Base-by-base conservation (phyloP, 1,140 invertebrate genomes). In the Drepana arcuata region DNA sequence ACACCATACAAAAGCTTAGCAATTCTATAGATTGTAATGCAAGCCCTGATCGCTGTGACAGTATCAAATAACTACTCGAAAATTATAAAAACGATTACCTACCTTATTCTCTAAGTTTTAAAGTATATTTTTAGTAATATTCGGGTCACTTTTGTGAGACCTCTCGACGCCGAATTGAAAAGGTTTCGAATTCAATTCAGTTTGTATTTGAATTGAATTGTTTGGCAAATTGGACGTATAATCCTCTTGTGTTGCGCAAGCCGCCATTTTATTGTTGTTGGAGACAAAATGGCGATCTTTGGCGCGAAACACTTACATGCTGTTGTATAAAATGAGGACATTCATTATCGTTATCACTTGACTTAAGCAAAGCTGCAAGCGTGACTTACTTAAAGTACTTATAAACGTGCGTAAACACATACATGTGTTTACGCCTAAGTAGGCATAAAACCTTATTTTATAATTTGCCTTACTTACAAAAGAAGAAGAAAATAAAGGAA, bases 151-250 rank as follows among this genome's bases (percentile, higher is more conserved):
- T n/a, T n/a, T n/a, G n/a, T n/a, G n/a, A n/a, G n/a, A 54, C 38
- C 56, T 61, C 48, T 64, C 53, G 48, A 59, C 30, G 55, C 63
- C 53, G 59, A 47, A 52, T 60, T 65, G 36, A 53, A 41, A 41
- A 41, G 33, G 33, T 34, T 34, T 41, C 45, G 31, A 41, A 46
- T 47, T 33, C 37, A 41, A 46, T 39, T 26, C 23, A 24, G 14
- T 28, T 31, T 25, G 13, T 36, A 38, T 45, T 42, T 26, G 44
- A 18, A 48, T 57, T 44, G 49, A 47, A 51, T 51, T 58, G 44
- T 48, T 47, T 61, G 40, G 43, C 40, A 61, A 66, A 69, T 66
- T 67, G 61, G 49, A 43, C 31, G 63, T 47, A 64, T 67, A 62
- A 66, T 65, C 61, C 44, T 49, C 34, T 49, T 56, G 52, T 39